Conservation (phyloP, 2,888 invertebrate species). For the Gasteruption jaculator region DNA sequence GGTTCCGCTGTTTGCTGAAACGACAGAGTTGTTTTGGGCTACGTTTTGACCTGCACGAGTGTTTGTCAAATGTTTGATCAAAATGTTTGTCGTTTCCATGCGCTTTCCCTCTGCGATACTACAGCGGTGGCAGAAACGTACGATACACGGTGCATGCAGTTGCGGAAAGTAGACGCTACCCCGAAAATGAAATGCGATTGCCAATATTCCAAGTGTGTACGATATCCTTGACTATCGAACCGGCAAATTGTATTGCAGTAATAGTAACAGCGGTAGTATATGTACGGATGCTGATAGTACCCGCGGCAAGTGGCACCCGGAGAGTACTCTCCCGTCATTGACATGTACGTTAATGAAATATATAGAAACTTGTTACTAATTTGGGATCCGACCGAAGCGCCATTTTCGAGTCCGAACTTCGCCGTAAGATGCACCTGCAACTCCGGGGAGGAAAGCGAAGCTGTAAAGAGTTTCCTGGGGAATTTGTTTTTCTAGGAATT, state of each 20-base stretch:
- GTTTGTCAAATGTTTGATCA: slow-evolving; percentile 50
- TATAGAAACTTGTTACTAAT: too few species aligned
- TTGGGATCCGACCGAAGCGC: too few species aligned
- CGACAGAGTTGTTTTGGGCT: slow-evolving; percentile 32
- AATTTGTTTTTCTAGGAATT: slow-evolving; percentile 5
- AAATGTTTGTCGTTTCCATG: slow-evolving; percentile 47
- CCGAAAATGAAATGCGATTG: too few species aligned
- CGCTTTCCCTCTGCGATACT: too few species aligned
- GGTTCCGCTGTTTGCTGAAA: slow-evolving; percentile 10
- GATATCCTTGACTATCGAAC: too few species aligned
- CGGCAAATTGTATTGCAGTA: too few species aligned
- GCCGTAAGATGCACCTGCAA: too few species aligned
- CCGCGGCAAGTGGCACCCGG: slow-evolving; percentile 29
- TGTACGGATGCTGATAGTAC: slow-evolving; percentile 34
- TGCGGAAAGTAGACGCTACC: slow-evolving; percentile 44
- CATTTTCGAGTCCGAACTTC: too few species aligned
- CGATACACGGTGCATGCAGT: slow-evolving; percentile 27
- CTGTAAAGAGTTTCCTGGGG: too few species aligned
- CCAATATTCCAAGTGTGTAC: slow-evolving; percentile 33
- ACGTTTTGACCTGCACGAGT: slow-evolving; percentile 32
- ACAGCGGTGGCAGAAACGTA: slow-evolving; percentile 10
- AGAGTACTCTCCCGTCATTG: slow-evolving; percentile 1
- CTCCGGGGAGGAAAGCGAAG: too few species aligned
- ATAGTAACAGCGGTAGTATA: too few species aligned
- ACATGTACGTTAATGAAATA: background rate